Evolutionary conservation across 2,113 vertebrate species (phyloP).

Genomic region (Thinocorus orbignyianus): DNA sequence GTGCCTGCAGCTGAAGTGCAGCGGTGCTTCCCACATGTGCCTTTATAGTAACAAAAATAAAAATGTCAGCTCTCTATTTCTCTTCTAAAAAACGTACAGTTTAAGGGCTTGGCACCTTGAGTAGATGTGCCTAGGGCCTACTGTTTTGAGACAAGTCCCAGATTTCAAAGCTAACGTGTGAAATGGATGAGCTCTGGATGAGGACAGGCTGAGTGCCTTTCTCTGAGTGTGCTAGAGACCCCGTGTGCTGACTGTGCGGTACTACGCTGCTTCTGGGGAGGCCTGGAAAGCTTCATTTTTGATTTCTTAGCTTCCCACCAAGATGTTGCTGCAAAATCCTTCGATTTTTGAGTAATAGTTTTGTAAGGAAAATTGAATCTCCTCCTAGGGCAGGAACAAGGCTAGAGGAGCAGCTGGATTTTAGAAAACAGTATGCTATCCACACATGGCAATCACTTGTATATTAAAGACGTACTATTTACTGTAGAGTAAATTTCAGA

Average conservation of each 20-base stretch:
- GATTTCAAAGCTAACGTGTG: not conserved
- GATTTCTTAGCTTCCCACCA: not conserved
- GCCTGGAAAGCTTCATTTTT: not conserved
- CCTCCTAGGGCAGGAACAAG: not conserved
- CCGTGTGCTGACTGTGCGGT: not conserved
- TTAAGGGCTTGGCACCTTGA: not conserved
- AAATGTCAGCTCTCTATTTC: not conserved
- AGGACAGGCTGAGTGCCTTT: not conserved
- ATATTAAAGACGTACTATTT: not conserved
- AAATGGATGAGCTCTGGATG: fast-evolving
- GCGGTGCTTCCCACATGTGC: fast-evolving
- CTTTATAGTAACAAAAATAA: not conserved
- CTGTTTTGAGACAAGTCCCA: not conserved
- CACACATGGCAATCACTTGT: not conserved
- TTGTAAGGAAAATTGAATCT: not conserved
- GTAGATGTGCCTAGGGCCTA: not conserved
- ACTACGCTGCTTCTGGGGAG: not conserved
- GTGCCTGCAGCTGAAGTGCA: not conserved
- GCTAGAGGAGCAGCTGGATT: not conserved
- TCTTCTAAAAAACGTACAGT: not conserved
- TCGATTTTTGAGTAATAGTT: not conserved
- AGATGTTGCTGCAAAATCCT: not conserved
- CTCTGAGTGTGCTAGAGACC: not conserved
- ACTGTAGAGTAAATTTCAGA: not conserved
- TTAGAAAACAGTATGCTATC: not conserved